Percentiles rank a stretch among this genome's conserved stretches.
Conservation (phyloP, 2,888 invertebrate genomes). For the Opisthograptis luteolata region DNA sequence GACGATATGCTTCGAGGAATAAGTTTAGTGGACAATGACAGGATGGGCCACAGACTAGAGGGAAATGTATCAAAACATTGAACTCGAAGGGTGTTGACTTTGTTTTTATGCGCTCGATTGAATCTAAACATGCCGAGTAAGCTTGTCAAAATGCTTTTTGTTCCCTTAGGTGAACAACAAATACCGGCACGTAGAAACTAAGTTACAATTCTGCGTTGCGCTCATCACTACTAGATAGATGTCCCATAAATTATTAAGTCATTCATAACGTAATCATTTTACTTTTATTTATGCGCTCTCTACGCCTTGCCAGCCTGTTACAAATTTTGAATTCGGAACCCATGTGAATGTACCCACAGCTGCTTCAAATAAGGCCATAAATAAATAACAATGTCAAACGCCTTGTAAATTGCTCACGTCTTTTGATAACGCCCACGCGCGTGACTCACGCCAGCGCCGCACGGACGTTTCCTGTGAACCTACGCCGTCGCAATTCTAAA, state of each 20-base stretch:
- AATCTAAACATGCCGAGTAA: too few species aligned
- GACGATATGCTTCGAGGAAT: slow-evolving; percentile 24
- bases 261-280: too few species aligned
- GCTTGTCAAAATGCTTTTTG: too few species aligned
- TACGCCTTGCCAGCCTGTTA: too few species aligned
- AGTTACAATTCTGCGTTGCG: too few species aligned
- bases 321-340: too few species aligned
- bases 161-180: too few species aligned
- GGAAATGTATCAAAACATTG: slow-evolving; percentile 27
- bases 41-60: slow-evolving; percentile 21
- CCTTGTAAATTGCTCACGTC: slow-evolving; percentile 61
- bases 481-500: slow-evolving; percentile 73
- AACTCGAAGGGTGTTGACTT: slow-evolving; percentile 25
- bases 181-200: too few species aligned
- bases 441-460: slow-evolving; percentile 54
- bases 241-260: too few species aligned
- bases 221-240: too few species aligned
- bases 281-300: too few species aligned
- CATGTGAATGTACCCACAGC: background rate
- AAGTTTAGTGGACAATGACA: slow-evolving; percentile 13
- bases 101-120: background rate
- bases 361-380: slow-evolving; percentile 3
- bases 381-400: slow-evolving; percentile 32
- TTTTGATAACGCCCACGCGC: slow-evolving; percentile 55
- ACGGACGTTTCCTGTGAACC: slow-evolving; percentile 65